These are phyloP conservation scores for Anarhynchus alexandrinus DNA, from an alignment of 2,113 vertebrate genomes.

Conservation along the genomic window DNA sequence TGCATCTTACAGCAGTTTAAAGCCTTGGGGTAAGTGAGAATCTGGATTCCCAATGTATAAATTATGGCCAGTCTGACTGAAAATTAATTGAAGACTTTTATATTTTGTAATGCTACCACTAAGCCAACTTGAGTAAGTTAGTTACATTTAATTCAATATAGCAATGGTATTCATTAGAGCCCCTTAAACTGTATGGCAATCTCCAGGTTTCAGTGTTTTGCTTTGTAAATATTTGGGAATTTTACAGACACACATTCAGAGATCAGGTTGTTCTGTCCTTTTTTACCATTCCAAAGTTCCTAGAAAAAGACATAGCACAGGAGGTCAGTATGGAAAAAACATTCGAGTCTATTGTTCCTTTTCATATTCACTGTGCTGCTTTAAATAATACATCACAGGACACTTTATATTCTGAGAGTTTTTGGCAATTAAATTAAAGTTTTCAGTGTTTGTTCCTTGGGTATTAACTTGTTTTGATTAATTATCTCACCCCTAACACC, in stretches of 20 bases:
- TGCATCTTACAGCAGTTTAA: background rate
- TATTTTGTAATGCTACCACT: background rate
- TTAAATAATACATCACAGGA: conserved; percentile 34
- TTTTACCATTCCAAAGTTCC: background rate
- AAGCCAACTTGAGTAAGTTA: background rate
- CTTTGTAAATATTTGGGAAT: conserved; percentile 29
- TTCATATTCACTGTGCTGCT: background rate
- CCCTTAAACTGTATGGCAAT: conserved; percentile 2
- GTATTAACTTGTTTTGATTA: conserved; percentile 20
- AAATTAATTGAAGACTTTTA: conserved; percentile 7
- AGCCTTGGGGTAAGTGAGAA: background rate
- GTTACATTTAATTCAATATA: background rate
- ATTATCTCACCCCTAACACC: background rate
- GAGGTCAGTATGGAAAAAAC: background rate
- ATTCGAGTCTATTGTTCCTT: background rate
- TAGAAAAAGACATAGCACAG: background rate
- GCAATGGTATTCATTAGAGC: conserved; percentile 18
- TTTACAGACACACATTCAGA: background rate
- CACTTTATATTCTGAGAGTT: background rate
- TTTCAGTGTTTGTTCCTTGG: background rate
- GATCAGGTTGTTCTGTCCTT: background rate
- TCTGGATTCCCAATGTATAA: background rate
- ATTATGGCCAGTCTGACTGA: background rate
- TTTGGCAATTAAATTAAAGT: conserved; percentile 22
- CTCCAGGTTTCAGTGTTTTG: conserved; percentile 13